Conservation (phyloP, 2,888 invertebrate genomes). For the Formica aserva region DNA sequence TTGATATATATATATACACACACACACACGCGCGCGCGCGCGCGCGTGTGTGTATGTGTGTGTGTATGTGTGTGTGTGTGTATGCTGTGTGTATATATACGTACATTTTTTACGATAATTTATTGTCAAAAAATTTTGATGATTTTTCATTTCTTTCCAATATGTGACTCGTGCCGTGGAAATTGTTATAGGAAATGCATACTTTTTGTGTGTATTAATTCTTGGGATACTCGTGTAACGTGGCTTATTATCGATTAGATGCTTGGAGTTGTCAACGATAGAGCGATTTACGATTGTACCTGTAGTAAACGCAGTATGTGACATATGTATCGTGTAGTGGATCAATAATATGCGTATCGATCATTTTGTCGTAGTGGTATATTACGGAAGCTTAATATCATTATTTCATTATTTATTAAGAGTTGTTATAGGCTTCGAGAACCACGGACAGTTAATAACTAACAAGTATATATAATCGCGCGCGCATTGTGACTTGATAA, state of each 20-base stretch:
- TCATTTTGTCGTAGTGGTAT: slow-evolving; percentile 60
- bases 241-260: slow-evolving; percentile 74
- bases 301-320: slow-evolving; percentile 35
- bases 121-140: background rate
- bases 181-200: slow-evolving; percentile 2
- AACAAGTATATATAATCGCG: background rate
- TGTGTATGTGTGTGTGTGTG: background rate
- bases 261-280: slow-evolving; percentile 69
- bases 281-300: slow-evolving; percentile 60
- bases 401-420: slow-evolving; percentile 35
- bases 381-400: slow-evolving; percentile 37
- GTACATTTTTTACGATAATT: background rate
- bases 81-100: no score
- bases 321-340: slow-evolving; percentile 53
- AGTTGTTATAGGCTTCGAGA: slow-evolving; percentile 6
- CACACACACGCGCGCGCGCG: no score
- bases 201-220: background rate
- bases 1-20: no score
- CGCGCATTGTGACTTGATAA: background rate
- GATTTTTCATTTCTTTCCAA: background rate
- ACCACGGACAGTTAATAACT: background rate
- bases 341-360: slow-evolving; percentile 74
- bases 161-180: background rate
- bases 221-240: slow-evolving; percentile 35
- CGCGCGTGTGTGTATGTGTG: no score